phyloP scores from a whole-genome alignment of 2,888 invertebrate species.

The Acanthosepion lycidas region DNA sequence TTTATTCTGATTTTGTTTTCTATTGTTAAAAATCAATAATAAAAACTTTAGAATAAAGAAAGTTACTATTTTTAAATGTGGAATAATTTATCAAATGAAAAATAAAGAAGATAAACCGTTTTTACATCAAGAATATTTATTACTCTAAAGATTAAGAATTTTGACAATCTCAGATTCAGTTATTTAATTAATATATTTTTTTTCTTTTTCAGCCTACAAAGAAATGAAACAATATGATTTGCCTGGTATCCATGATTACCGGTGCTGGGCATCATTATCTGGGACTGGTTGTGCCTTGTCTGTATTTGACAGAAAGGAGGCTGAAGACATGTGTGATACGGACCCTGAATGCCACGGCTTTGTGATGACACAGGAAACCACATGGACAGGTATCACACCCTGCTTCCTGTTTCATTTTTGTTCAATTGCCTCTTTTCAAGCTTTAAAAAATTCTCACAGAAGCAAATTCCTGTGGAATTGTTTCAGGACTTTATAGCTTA shows the following conservation, averaged over 20 bases:
- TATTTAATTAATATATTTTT: slow-evolving; percentile 34
- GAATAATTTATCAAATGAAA: too few relatives aligned
- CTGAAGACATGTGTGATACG: slow-evolving; percentile 71
- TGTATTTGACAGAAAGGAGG: slow-evolving; percentile 72
- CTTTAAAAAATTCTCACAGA: not conserved
- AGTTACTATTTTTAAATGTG: too few relatives aligned
- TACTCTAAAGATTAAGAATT: too few relatives aligned
- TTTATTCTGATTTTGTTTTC: too few relatives aligned
- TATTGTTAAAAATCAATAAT: too few relatives aligned
- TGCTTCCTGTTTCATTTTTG: not conserved
- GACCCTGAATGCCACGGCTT: slow-evolving; percentile 72
- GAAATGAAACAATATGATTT: slow-evolving; percentile 61
- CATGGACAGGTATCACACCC: slow-evolving; percentile 71
- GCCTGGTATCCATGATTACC: slow-evolving; percentile 72
- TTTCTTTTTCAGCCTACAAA: slow-evolving; percentile 59
- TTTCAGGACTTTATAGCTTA: too few relatives aligned
- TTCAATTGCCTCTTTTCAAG: not conserved
- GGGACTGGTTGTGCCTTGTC: slow-evolving; percentile 72
- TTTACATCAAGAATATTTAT: too few relatives aligned
- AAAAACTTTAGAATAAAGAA: too few relatives aligned
- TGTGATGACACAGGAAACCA: slow-evolving; percentile 67
- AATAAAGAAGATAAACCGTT: too few relatives aligned
- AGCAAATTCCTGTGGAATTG: too few relatives aligned
- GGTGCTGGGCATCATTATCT: slow-evolving; percentile 71
- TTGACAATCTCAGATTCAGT: too few relatives aligned